Evolutionary conservation across 1,140 invertebrate genomes (phyloP), one percentile per base, ranked within the genome.

Genomic region (Zaprionus davidi): DNA sequence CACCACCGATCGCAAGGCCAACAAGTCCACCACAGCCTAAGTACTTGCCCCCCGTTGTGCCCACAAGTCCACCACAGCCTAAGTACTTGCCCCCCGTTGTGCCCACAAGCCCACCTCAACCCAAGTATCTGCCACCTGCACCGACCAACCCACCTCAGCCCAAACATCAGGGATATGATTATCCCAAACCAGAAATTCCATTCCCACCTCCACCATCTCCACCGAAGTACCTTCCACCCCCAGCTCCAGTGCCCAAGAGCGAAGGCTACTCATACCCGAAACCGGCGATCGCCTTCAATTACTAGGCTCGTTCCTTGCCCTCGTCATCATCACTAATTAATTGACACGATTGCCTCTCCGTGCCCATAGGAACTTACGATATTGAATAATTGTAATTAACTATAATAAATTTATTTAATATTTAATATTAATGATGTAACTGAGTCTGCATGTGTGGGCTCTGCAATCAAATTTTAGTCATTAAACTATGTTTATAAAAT

Each of bases 401-500:
- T 90, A 71, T 88, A 87, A 87, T 87, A 90, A 85, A 65, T 84
- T 88, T 81, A 88, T 88, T 74, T 88, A 90, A 90, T 85, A 77
- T 55, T 63, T 88, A 88, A 85, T 66, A 71, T 76, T 84, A 88
- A 85, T 79, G 76, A 76, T 88, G 76, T 75, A 84, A 57, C 81
- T 59, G 81, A 71, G 66, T 72, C 62, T 71, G 66, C 71, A 55
- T 70, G 56, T 41, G 58, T 70, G 69, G 49, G 60, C 73, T 90
- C 81, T 76, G 72, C 72, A 67, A 82, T 90, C 81, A 82, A 90
- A 90, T 78, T 85, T 75, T 88, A 88, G 85, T 88, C 85, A 88
- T 88, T 90, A 88, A 90, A 88, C 81, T 88, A 88, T 90, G 81
- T 90, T 90, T 88, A 78, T 90, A 76, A 81, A 78, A 82, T 87